phyloP scores from a whole-genome alignment of 2,797 vertebrate genomes.

The Siniperca undulata region DNA sequence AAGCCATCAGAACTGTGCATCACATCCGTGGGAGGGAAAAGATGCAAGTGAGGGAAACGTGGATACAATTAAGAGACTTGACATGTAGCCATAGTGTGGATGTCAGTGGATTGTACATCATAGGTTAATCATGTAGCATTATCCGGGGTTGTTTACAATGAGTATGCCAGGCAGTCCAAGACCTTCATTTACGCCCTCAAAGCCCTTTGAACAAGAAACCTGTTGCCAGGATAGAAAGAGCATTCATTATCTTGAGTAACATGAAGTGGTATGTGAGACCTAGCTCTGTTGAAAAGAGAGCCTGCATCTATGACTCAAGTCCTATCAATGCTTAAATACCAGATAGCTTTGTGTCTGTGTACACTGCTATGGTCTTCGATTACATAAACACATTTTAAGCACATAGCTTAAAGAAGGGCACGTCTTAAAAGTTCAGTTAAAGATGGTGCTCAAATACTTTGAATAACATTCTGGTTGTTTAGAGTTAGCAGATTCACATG shows the following conservation, averaged over 20 bases:
- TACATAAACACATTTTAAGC: background rate
- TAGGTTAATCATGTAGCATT: background rate
- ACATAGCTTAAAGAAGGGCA: background rate
- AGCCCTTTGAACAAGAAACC: constrained; percentile 19
- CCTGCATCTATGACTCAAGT: constrained; percentile 7
- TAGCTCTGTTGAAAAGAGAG: constrained; percentile 1
- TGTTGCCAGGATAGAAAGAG: constrained; percentile 1
- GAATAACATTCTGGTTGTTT: background rate
- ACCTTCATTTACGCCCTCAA: background rate
- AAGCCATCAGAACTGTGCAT: constrained; percentile 10
- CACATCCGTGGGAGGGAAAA: no score
- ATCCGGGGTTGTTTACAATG: constrained; percentile 10
- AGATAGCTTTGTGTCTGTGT: constrained; percentile 1
- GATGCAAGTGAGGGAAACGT: no score
- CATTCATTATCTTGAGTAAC: constrained; percentile 20
- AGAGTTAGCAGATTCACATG: background rate
- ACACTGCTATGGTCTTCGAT: background rate
- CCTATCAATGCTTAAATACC: constrained; percentile 12
- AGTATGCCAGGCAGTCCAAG: background rate
- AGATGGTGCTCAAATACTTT: background rate
- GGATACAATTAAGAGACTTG: no score
- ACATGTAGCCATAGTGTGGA: background rate
- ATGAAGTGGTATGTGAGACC: constrained; percentile 9
- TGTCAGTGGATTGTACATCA: constrained; percentile 7
- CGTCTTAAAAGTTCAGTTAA: background rate